Percentiles rank a stretch among this genome's conserved stretches.
phyloP scores from a whole-genome alignment of 2,888 invertebrate species.

The Rotaria magnacalcarata region DNA sequence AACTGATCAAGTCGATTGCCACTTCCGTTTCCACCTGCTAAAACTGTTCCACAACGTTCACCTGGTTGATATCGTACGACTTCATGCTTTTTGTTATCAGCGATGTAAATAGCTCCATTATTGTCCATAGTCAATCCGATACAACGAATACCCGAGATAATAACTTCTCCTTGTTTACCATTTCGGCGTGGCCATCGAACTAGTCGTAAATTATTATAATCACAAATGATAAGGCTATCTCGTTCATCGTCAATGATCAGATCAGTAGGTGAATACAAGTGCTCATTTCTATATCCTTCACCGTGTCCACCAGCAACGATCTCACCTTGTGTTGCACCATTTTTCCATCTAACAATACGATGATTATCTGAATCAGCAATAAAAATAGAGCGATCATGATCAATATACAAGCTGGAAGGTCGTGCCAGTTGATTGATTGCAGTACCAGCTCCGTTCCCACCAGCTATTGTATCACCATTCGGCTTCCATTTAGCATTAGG shows the following conservation, averaged over 20 bases:
- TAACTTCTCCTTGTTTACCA: background rate
- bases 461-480: too few species aligned
- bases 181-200: conserved; percentile 17
- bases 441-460: too few species aligned
- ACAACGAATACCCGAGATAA: background rate
- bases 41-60: too few species aligned
- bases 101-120: background rate
- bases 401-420: too few species aligned
- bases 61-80: background rate
- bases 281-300: background rate
- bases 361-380: background rate
- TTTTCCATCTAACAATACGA: background rate
- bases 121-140: background rate
- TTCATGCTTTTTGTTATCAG: background rate
- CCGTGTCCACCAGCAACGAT: background rate
- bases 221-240: background rate
- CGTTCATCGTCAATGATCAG: background rate
- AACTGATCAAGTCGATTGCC: background rate
- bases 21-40: too few species aligned
- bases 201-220: background rate
- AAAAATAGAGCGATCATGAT: background rate
- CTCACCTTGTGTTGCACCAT: background rate
- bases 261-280: background rate
- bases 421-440: too few species aligned
- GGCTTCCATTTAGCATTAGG: too few species aligned